Conservation (phyloP, 2,888 invertebrate genomes). For the Campoletis raptor region DNA sequence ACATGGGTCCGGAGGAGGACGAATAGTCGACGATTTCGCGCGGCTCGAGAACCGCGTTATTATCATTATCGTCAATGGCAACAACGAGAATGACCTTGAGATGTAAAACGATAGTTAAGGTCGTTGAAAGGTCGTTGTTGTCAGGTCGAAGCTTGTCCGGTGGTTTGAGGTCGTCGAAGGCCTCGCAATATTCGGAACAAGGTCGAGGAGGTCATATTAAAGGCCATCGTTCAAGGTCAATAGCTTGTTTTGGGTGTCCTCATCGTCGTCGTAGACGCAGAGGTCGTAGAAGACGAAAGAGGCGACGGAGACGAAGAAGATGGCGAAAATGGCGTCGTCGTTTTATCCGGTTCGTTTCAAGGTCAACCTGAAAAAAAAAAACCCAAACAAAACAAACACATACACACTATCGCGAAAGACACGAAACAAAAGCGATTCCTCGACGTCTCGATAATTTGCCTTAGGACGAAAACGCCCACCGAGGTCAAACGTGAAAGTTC, state of each 20-base stretch:
- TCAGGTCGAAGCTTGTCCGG: background rate
- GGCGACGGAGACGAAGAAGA: conserved; percentile 57
- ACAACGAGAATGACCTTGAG: conserved; percentile 23
- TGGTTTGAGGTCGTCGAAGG: background rate
- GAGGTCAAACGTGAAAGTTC: conserved; percentile 6
- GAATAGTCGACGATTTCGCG: conserved; percentile 84
- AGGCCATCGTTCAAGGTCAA: background rate
- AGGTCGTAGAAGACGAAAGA: conserved; percentile 65
- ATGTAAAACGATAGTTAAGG: background rate
- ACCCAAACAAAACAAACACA: too few species aligned
- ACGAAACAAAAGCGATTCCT: background rate
- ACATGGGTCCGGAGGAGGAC: conserved; percentile 92
- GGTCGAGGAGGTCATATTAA: background rate
- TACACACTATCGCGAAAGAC: background rate
- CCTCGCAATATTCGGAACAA: background rate
- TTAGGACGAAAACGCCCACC: conserved; percentile 30
- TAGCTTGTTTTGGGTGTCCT: conserved; percentile 15
- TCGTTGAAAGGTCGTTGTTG: conserved; percentile 27
- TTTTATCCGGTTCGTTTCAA: background rate
- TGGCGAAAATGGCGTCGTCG: too few species aligned
- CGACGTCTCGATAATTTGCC: conserved; percentile 32
- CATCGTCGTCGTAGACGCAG: conserved; percentile 65
- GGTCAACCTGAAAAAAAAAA: background rate
- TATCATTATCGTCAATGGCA: conserved; percentile 40
- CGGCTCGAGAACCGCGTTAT: conserved; percentile 72